Base-by-base conservation (phyloP, 2,797 vertebrate species). In the Thaleichthys pacificus region DNA sequence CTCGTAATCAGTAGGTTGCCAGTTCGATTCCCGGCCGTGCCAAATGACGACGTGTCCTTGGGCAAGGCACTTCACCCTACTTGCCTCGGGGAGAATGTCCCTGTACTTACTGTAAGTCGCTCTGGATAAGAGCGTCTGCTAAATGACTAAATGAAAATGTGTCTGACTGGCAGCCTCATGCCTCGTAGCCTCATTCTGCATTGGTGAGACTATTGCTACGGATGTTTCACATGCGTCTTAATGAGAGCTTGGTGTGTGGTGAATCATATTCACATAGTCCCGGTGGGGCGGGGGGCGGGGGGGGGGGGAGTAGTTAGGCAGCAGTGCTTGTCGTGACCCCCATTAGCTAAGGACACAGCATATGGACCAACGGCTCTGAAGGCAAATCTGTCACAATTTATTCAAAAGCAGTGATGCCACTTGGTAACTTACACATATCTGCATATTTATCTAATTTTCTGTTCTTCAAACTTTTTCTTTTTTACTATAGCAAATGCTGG, bases 311-410 rank as follows among this genome's bases (percentile, higher is more conserved):
- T 30, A 5, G 28, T 30, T 35, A 35, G 42, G 30, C 56, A 70
- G 38, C 35, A 49, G 69, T 30, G 69, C 1, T 9, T 70, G 69
- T 47, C 22, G 3, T 70, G 69, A 61, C 68, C 68, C 61, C 28
- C 26, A 22, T 64, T 64, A 56, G 15, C n/a, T 63, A 28, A 56
- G 61, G 17, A 35, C n/a, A 35, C 70, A 63, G 61, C 69, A 71
- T 63, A 51, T 70, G 69, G 69, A 17, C 69, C 19, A 3, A 63
- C 26, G 5, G 22, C 15, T 51, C 21, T 17, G 61, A 63, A n/a
- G 61, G 9, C 12, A 42, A 19, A 61, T 60, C 57, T 61, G 57
- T 69, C 57, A 12, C 35, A 21, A 9, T 11, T n/a, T 6, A n/a
- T 54, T 32, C 11, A 22, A n/a, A 28, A 58, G n/a, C 56, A 26